These are phyloP conservation scores for Ectemnius cavifrons DNA, from an alignment of 2,888 invertebrate species.

Conservation along the genomic window DNA sequence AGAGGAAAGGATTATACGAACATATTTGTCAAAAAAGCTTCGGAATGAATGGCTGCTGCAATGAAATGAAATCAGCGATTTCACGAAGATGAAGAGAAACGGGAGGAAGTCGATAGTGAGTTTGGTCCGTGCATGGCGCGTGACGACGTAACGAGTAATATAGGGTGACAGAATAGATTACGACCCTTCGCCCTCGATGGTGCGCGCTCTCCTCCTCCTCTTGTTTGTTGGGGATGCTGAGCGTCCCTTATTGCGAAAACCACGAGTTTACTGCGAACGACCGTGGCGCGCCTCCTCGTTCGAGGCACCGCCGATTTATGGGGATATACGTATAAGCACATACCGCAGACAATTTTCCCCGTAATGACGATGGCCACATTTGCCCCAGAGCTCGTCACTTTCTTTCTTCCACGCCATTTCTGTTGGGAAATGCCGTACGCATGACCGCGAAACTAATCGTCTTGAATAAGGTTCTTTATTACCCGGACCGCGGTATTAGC, in stretches of 20 bases:
- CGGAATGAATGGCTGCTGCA: too few species aligned
- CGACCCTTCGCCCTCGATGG: slow-evolving; percentile 60
- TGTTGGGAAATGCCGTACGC: slow-evolving; percentile 5
- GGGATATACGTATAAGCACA: slow-evolving; percentile 35
- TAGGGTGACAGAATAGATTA: slow-evolving; percentile 64
- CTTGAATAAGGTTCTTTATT: background rate
- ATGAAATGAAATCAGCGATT: background rate
- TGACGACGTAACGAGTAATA: slow-evolving; percentile 47
- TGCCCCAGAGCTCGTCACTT: slow-evolving; percentile 40
- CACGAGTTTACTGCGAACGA: slow-evolving; percentile 67
- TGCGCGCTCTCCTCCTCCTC: slow-evolving; percentile 31
- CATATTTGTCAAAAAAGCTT: too few species aligned
- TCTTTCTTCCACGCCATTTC: slow-evolving; percentile 58
- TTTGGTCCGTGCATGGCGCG: background rate
- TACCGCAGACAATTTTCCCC: slow-evolving; percentile 49
- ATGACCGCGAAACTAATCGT: slow-evolving; percentile 17
- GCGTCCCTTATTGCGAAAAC: slow-evolving; percentile 64
- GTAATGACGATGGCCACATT: slow-evolving; percentile 28
- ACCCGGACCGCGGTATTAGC: background rate
- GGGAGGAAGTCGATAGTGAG: slow-evolving; percentile 44
- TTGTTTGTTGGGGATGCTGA: slow-evolving; percentile 46
- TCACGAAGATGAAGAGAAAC: slow-evolving; percentile 9
- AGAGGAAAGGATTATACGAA: too few species aligned
- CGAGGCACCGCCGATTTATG: slow-evolving; percentile 52
- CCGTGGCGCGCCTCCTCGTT: slow-evolving; percentile 34